A percentile compares a stretch with the other conserved stretches of the same genome.
Conservation (phyloP, 1,140 invertebrate species). For the Penaeus indicus region DNA sequence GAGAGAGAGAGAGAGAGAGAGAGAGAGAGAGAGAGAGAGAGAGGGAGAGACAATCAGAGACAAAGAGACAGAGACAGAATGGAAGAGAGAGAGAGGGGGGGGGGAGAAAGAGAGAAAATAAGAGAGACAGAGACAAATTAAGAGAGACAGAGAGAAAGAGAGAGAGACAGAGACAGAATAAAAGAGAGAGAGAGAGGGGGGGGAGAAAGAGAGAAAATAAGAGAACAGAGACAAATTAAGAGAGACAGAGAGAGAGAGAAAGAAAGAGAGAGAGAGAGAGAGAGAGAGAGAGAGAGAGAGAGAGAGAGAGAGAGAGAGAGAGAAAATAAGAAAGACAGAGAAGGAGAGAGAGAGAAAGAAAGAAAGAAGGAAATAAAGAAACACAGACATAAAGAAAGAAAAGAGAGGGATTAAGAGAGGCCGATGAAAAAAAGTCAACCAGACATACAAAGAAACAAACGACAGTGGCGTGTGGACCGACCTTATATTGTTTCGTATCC, state of each 20-base stretch:
- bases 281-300: too few species aligned
- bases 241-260: too few species aligned
- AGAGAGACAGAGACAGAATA: background rate
- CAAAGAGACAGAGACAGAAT: background rate
- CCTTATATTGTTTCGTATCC: too few species aligned
- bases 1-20: slow-evolving; percentile 29
- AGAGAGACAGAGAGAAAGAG: background rate
- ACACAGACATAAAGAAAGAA: background rate
- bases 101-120: background rate
- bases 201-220: too few species aligned
- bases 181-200: background rate
- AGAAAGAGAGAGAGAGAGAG: too few species aligned
- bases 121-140: background rate
- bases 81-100: background rate
- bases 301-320: too few species aligned
- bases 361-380: slow-evolving; percentile 13
- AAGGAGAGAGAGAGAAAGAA: background rate
- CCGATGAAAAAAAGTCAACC: too few species aligned
- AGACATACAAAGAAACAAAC: too few species aligned
- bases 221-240: too few species aligned
- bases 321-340: background rate
- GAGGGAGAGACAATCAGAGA: background rate
- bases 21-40: slow-evolving; percentile 37
- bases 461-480: too few species aligned
- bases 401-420: background rate